phyloP scores from a whole-genome alignment of 2,113 vertebrate species.

The Dunckerocampus dactyliophorus region DNA sequence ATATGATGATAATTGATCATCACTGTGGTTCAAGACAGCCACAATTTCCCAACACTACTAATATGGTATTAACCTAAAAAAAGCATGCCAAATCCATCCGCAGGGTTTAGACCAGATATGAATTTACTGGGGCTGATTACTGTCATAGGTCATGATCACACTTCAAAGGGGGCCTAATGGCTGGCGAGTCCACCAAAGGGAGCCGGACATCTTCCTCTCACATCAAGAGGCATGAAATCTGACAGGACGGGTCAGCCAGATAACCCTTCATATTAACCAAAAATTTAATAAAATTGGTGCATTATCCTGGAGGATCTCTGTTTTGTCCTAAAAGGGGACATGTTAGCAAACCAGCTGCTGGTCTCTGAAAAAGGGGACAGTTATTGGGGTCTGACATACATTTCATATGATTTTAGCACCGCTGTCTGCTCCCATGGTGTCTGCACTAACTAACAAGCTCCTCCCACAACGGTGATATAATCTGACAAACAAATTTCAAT shows the following conservation, averaged over 20 bases:
- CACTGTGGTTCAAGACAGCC: conserved; percentile 12
- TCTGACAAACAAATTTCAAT: too few relatives aligned
- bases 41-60: conserved; percentile 34
- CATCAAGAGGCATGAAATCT: not conserved
- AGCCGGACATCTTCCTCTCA: too few relatives aligned
- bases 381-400: too few relatives aligned
- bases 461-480: too few relatives aligned
- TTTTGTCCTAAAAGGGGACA: too few relatives aligned
- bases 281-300: too few relatives aligned
- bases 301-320: too few relatives aligned
- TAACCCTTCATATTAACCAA: not conserved
- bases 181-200: conserved; percentile 16
- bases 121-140: conserved; percentile 36
- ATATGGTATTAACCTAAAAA: conserved; percentile 68
- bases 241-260: not conserved
- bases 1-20: conserved; percentile 6
- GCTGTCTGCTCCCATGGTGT: too few relatives aligned
- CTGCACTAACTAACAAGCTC: too few relatives aligned
- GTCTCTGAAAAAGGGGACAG: too few relatives aligned
- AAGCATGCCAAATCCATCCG: not conserved
- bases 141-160: conserved; percentile 31
- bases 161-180: conserved; percentile 16
- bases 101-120: conserved; percentile 17
- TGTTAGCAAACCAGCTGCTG: too few relatives aligned
- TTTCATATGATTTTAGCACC: too few relatives aligned